Evolutionary conservation across 2,113 vertebrate species (phyloP).

Genomic region (Myotis lucifugus): DNA sequence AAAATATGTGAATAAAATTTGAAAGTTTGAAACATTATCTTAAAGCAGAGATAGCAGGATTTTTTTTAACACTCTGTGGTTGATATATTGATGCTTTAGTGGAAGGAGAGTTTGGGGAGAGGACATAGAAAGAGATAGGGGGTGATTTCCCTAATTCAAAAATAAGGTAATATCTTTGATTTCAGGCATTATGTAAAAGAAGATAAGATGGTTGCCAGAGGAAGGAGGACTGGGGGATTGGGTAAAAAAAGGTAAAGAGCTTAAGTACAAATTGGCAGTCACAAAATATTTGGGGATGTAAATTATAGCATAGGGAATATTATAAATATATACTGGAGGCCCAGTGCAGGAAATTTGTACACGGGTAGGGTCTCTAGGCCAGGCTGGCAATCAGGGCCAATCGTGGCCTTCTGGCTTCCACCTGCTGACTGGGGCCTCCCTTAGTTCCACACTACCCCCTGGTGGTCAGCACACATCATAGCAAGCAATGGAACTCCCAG

Average conservation of each 20-base stretch:
- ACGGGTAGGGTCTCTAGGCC: no score
- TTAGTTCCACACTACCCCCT: no score
- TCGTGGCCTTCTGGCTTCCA: no score
- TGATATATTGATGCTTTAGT: neutral
- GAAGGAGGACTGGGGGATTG: neutral
- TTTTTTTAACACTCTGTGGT: neutral
- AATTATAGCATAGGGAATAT: neutral
- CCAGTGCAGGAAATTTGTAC: no score
- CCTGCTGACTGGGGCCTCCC: no score
- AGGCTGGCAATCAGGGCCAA: no score
- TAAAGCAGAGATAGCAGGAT: neutral
- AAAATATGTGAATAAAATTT: neutral
- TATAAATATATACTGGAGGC: neutral
- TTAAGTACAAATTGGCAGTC: neutral
- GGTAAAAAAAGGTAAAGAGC: neutral
- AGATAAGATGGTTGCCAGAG: neutral
- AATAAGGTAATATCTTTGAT: neutral
- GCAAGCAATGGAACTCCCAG: no score
- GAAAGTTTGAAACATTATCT: neutral
- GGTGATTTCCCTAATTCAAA: neutral
- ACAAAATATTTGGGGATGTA: neutral
- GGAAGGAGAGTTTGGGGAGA: neutral
- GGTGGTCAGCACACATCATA: no score
- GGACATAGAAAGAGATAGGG: neutral
- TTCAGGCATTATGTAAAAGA: neutral